Conservation (phyloP, 2,888 invertebrate genomes). For the Ceraclea dissimilis region DNA sequence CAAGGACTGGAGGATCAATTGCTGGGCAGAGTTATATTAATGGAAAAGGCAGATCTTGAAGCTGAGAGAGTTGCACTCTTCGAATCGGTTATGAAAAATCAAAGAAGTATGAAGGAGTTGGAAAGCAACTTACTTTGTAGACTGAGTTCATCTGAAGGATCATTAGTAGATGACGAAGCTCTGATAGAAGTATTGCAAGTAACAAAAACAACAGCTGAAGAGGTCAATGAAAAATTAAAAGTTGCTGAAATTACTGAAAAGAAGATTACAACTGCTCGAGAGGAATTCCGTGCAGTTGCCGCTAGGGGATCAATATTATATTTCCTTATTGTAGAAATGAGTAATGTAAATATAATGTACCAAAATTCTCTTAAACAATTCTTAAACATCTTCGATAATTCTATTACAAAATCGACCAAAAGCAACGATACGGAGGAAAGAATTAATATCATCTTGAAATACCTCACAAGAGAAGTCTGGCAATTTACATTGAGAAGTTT, state of each 20-base stretch:
- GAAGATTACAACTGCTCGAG: conserved; percentile 87
- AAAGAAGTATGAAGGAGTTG: conserved; percentile 90
- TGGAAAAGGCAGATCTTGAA: conserved; percentile 94
- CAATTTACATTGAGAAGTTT: conserved; percentile 85
- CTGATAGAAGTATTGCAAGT: conserved; percentile 82
- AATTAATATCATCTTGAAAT: conserved; percentile 79
- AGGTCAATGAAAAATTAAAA: conserved; percentile 88
- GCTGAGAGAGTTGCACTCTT: conserved; percentile 88
- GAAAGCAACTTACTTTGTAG: conserved; percentile 87
- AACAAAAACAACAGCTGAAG: conserved; percentile 84
- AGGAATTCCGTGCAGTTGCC: conserved; percentile 93
- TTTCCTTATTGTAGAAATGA: conserved; percentile 96
- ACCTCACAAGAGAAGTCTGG: conserved; percentile 89
- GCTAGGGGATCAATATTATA: conserved; percentile 90
- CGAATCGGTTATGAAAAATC: conserved; percentile 94
- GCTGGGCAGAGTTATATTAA: conserved; percentile 85
- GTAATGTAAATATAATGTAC: conserved; percentile 93
- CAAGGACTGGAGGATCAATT: conserved; percentile 92
- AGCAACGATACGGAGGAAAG: conserved; percentile 78
- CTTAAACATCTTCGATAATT: conserved; percentile 85
- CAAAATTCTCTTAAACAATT: conserved; percentile 95
- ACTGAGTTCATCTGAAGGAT: conserved; percentile 89
- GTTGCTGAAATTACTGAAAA: conserved; percentile 90
- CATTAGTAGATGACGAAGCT: conserved; percentile 92
- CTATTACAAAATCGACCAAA: conserved; percentile 85